Base-by-base conservation (phyloP, 2,797 vertebrate genomes). In the Rachycentron canadum region DNA sequence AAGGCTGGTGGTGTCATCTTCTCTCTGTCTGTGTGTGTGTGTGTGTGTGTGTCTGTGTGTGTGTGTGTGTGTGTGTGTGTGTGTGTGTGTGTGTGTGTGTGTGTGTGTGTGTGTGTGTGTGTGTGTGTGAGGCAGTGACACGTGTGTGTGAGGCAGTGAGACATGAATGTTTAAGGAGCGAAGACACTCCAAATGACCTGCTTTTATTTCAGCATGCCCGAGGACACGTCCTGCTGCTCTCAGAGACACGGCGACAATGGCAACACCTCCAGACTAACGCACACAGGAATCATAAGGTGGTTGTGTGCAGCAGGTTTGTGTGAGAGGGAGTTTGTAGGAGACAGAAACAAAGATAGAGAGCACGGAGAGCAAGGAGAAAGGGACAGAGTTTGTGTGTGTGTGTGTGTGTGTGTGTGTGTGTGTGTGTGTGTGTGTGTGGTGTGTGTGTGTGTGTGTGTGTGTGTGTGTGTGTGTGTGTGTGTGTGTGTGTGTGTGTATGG, bases 111-210 rank as follows among this genome's bases (percentile, higher is more conserved):
- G 65, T 47, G 32, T 57, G 28, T 60, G 36, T 32, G 14, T 50
- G 63, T 23, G 58, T 59, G 30, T 57, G 60, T 62, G 49, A n/a
- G n/a, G n/a, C n/a, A n/a, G n/a, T n/a, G n/a, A n/a, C n/a, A n/a
- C n/a, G n/a, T 36, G 2, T 1, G 21, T 66, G 70, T 55, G 69
- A 64, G 53, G 74, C 60, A 40, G 65, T 67, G 83, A 86, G 73
- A 86, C 69, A 87, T 91, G 36, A 93, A 92, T 92, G 85, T 90
- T 88, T 89, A 47, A 91, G 76, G 56, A 73, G 76, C 72, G 85
- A 85, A 73, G 80, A 88, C 64, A 74, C 64, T 89, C 84, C 73
- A 71, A 86, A 62, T 85, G 86, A 88, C 84, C 82, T 49, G 83
- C 32, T 90, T 92, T 56, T 34, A 32, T 45, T 49, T 49, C 43